These are phyloP conservation scores for Tenebrosternarchus preto DNA, from an alignment of 2,113 vertebrate species.

Conservation along the genomic window DNA sequence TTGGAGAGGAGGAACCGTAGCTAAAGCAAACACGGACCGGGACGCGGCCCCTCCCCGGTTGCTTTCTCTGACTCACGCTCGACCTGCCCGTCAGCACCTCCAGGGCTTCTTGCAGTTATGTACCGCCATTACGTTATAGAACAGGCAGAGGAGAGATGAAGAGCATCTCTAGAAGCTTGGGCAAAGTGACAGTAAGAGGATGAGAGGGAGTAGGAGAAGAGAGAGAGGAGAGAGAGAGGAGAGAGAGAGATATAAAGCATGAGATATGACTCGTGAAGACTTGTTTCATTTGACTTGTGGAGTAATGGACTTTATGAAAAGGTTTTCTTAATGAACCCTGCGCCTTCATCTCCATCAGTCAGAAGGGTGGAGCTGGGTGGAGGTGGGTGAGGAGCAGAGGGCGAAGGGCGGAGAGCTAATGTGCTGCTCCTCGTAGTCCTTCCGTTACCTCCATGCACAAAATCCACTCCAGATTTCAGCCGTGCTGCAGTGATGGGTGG, in stretches of 20 bases:
- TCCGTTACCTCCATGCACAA: conserved; percentile 17
- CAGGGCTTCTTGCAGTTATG: no score
- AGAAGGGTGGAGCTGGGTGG: neutral
- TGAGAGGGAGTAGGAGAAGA: neutral
- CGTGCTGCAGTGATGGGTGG: conserved; percentile 27
- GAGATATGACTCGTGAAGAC: no score
- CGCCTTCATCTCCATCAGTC: neutral
- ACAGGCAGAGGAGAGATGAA: neutral
- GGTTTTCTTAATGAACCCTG: conserved; percentile 3
- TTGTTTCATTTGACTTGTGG: neutral
- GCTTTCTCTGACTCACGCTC: conserved; percentile 20
- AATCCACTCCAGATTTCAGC: conserved; percentile 75
- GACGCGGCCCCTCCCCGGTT: neutral
- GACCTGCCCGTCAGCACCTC: no score
- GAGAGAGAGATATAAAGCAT: neutral
- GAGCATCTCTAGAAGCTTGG: no score
- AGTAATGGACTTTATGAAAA: conserved; percentile 10
- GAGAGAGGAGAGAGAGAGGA: neutral
- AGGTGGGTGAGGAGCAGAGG: no score
- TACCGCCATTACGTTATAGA: neutral
- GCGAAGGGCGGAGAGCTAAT: neutral
- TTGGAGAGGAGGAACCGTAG: conserved; percentile 67
- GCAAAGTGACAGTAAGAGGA: neutral
- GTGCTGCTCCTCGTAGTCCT: neutral
- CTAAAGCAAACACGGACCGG: conserved; percentile 72